These are phyloP conservation scores for Gnathonemus longibarbis DNA, from an alignment of 2,113 vertebrate genomes.

Conservation along the genomic window DNA sequence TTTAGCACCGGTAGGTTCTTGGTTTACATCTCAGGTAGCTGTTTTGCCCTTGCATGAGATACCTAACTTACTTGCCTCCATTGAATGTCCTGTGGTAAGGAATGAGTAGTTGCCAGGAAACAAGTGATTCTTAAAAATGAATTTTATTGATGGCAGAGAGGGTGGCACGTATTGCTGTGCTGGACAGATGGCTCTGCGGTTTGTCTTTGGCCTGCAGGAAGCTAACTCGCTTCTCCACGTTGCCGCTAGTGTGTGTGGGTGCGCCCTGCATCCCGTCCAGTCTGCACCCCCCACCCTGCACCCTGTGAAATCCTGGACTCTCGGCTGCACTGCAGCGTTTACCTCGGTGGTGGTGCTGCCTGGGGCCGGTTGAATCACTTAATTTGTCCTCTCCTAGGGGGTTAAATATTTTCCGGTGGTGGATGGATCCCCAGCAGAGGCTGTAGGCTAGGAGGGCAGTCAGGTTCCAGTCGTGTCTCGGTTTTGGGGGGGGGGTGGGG, in stretches of 20 bases:
- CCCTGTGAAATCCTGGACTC: neutral
- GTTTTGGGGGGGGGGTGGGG: neutral
- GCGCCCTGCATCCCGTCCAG: neutral
- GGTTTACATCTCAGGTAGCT: neutral
- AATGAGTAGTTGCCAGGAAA: neutral
- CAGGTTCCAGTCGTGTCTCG: neutral
- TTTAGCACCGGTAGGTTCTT: neutral
- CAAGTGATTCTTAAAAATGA: neutral
- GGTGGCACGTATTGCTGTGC: neutral
- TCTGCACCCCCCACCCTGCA: neutral
- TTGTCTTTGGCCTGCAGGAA: no score
- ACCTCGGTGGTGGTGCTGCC: neutral
- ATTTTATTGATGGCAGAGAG: neutral
- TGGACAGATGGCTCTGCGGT: neutral
- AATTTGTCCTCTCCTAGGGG: neutral
- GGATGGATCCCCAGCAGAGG: neutral
- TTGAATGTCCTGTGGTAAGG: neutral
- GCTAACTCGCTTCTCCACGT: neutral
- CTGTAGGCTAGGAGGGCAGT: neutral
- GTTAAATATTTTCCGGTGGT: neutral
- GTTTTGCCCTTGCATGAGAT: neutral
- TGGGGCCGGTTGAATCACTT: neutral
- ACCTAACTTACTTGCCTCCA: neutral
- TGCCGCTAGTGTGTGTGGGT: neutral
- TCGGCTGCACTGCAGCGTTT: neutral